Base-by-base conservation (phyloP, 2,113 vertebrate genomes). In the Capreolus pygargus region DNA sequence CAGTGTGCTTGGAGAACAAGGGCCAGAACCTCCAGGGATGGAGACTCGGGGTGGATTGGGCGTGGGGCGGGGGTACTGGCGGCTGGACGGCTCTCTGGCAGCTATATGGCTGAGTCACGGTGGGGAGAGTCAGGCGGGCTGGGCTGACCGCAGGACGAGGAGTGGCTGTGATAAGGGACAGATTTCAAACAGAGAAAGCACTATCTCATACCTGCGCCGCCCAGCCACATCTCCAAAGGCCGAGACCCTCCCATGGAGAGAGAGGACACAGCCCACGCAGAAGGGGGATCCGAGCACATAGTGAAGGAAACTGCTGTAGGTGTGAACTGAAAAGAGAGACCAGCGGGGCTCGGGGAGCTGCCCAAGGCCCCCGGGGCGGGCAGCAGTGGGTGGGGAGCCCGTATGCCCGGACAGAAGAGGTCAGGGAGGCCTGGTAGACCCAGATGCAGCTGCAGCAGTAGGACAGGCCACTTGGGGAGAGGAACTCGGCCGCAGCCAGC, bases 201-300 rank as follows among this genome's bases (percentile, higher is more conserved):
- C 55, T 0, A 0, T 9, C 5, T 17, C 3, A 2, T 0, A 7
- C 45, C 61, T 21, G 45, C 1, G 0, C n/a, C 0, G 6, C 87
- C 57, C 28, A 0, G 33, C 70, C 28, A 7, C 45, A 2, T 87
- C 19, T 36, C 52, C 15, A 2, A 6, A 60, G 17, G 23, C 82
- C 4, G 50, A 60, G 70, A 13, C 45, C 47, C 4, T 8, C n/a
- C n/a, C 6, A 4, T 3, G 33, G 47, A 8, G 7, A 50, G 15
- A 15, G 15, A 11, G 0, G 78, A 21, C 86, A 16, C 33, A 4
- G 36, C 3, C 12, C 36, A 1, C 15, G 2, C 12, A 0, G 15
- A 3, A n/a, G 10, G 47, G 33, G 6, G 5, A 5, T 2, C 39
- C 0, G 0, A 30, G 89, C 43, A 12, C 6, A 5, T 19, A 4